Percentiles rank a stretch among this genome's conserved stretches.
phyloP scores from a whole-genome alignment of 2,797 vertebrate genomes.

The Eulemur coronatus region DNA sequence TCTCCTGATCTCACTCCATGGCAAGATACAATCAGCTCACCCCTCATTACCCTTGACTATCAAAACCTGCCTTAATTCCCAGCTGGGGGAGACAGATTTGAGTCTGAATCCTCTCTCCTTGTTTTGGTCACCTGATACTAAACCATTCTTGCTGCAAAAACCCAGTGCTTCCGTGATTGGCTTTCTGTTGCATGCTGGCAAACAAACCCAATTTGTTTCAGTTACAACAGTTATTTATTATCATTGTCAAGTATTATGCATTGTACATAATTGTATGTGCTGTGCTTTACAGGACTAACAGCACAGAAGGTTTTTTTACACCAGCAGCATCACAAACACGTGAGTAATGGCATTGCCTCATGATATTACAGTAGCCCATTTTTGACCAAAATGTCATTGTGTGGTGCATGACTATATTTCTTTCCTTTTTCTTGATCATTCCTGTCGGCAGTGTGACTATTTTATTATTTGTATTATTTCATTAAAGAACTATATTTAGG shows the following conservation, averaged over 20 bases:
- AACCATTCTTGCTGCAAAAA: no score
- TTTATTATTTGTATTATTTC: not conserved
- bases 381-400: not conserved
- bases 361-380: not conserved
- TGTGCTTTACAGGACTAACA: not conserved
- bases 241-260: not conserved
- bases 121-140: no score
- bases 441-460: not conserved
- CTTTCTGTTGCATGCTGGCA: no score
- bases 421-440: conserved; percentile 9
- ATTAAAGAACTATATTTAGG: not conserved
- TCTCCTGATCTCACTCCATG: no score
- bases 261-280: not conserved
- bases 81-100: no score
- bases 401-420: not conserved
- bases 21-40: no score
- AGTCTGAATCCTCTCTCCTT: no score
- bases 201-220: no score
- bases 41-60: no score
- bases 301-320: not conserved
- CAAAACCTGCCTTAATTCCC: no score
- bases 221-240: not conserved
- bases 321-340: no score
- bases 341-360: not conserved
- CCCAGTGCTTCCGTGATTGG: no score